Conservation (phyloP, 2,113 vertebrate genomes). For the Labeo rohita region DNA sequence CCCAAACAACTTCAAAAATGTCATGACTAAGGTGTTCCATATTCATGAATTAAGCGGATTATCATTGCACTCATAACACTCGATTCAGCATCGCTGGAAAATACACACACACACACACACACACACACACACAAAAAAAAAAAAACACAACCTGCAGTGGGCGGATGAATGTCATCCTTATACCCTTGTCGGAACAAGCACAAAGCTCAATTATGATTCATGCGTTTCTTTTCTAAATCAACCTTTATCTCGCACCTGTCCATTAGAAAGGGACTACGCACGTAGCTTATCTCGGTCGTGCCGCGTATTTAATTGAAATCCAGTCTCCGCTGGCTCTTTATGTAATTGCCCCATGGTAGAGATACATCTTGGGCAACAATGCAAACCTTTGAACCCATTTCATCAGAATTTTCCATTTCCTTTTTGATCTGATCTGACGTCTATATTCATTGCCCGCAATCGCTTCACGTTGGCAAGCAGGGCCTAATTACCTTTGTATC, state of each 20-base stretch:
- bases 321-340: slow-evolving; percentile 48
- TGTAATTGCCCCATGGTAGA: slow-evolving; percentile 58
- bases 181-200: slow-evolving; percentile 24
- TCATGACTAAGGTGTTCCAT: slow-evolving; percentile 52
- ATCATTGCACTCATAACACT: slow-evolving; percentile 30
- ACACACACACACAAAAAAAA: not conserved
- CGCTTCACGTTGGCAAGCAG: not conserved
- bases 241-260: slow-evolving; percentile 56
- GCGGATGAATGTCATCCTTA: not conserved
- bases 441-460: slow-evolving; percentile 25
- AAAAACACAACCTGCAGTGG: not conserved
- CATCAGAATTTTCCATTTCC: slow-evolving; percentile 61
- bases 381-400: slow-evolving; percentile 65
- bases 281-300: slow-evolving; percentile 48
- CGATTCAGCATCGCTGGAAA: slow-evolving; percentile 38
- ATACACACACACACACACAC: not conserved
- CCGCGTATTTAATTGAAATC: slow-evolving; percentile 65
- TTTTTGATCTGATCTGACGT: slow-evolving; percentile 66
- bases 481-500: slow-evolving; percentile 51
- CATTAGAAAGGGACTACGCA: slow-evolving; percentile 55
- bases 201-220: slow-evolving; percentile 12
- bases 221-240: slow-evolving; percentile 44
- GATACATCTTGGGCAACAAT: slow-evolving; percentile 57
- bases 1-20: slow-evolving; percentile 50
- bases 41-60: slow-evolving; percentile 60